Evolutionary conservation across 2,797 vertebrate species (phyloP), one percentile per base, ranked within the genome.

Genomic region (Melopsittacus undulatus): DNA sequence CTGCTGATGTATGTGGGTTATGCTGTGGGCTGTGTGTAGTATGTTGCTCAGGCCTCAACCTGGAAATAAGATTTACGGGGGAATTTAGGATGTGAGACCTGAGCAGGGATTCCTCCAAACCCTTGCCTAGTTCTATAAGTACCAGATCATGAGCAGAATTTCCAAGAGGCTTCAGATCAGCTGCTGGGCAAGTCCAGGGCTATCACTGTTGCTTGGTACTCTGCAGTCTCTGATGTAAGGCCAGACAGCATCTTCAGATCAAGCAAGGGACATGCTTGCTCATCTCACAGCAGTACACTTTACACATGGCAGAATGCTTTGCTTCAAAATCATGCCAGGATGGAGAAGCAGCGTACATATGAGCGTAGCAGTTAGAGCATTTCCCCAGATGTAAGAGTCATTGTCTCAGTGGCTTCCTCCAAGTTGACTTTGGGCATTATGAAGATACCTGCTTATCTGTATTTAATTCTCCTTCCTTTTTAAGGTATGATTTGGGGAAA

Each of bases 301-400:
- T 57, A 40, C 5, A 6, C 15, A 36, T 54, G 56, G 24, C 45
- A 49, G 40, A 64, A 9, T 0, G 1, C 29, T 72, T 51, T 32
- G n/a, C 74, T 66, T 84, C 84, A 45, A 14, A 66, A 26, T 72
- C 46, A 3, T 5, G 15, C 16, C 15, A 12, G 36, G 29, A 9
- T 2, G 2, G 61, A 74, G 78, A 29, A 45, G 54, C 76, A 56
- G 46, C 0, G 0, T 27, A 11, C 7, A 2, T 22, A 38, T 0
- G 0, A 26, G 14, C 0, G 0, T 42, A 23, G 32, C 27, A 36
- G 26, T 29, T 40, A 36, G 29, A 56, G 57, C 36, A 11, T 26
- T 49, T 56, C 46, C 38, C 42, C 13, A 43, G 51, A 7, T 11
- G 6, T 13, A 34, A 13, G 27, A 66, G 42, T 23, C 17, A 5